Evolutionary conservation across 2,888 invertebrate species (phyloP), one percentile per base, ranked within the genome.

Genomic region (Andricus curvator): DNA sequence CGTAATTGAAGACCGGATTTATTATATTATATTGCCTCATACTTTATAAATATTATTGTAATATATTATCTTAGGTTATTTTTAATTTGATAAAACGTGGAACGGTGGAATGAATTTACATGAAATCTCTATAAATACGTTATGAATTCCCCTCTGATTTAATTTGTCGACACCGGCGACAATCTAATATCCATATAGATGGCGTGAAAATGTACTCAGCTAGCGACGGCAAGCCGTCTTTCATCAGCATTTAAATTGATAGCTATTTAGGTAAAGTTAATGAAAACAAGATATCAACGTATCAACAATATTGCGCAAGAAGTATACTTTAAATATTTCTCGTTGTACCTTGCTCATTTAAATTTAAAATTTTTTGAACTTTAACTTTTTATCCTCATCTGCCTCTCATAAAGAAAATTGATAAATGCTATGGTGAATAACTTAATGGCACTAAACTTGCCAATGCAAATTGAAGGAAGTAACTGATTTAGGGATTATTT

Each of bases 101-200:
- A 25, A 68, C 51, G 4, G 11, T 51, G 44, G 2, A 70, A 13
- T 70, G 15, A 84, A 89, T 90, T 90, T 88, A 87, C 89, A 89
- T 90, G 87, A 88, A 89, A 88, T 86, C 82, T 85, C 86, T 86
- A 89, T 89, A 89, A 90, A 89, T 87, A 87, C 84, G 33, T 74
- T 87, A 84, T 85, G 86, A 86, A 89, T 89, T 89, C 88, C 81
- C 80, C 81, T 82, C 80, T 88, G 89, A 90, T 90, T 90, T 88
- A 90, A 90, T 90, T 90, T 88, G 84, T 82, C 79, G 66, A 80
- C 83, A 82, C 78, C 82, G 81, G 80, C 79, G 62, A 48, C 62
- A 76, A 79, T 70, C 84, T 85, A 88, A 87, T 86, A 88, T 87
- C 84, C 89, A 88, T 88, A 86, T 85, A 85, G 87, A 90, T 87